Evolutionary conservation across 2,888 invertebrate species (phyloP).

Genomic region (Noctua comes): DNA sequence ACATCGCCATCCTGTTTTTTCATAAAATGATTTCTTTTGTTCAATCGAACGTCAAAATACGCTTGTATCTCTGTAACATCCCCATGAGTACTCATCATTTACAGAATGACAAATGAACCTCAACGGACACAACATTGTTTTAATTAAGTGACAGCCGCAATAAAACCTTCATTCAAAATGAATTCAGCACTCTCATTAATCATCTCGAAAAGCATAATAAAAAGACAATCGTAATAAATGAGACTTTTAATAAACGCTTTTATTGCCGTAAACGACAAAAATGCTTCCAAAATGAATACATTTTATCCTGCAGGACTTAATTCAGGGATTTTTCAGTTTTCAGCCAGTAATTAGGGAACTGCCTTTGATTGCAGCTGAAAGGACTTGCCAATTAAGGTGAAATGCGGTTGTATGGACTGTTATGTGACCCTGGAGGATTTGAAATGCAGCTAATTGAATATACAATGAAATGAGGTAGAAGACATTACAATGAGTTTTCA

Average conservation of each 20-base stretch:
- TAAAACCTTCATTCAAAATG: conserved; percentile 22
- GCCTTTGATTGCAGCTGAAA: conserved; percentile 50
- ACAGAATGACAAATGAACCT: conserved; percentile 19
- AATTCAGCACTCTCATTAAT: conserved; percentile 36
- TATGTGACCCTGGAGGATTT: conserved; percentile 42
- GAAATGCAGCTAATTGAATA: conserved; percentile 46
- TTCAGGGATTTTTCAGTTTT: conserved; percentile 48
- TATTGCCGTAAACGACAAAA: conserved; percentile 22
- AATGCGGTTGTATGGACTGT: conserved; percentile 44
- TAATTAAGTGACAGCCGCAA: conserved; percentile 25
- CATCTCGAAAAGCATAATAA: conserved; percentile 21
- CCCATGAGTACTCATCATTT: not conserved
- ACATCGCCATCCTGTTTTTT: not conserved
- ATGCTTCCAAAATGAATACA: conserved; percentile 33
- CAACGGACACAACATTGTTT: conserved; percentile 14
- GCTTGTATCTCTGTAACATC: not conserved
- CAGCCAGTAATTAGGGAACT: conserved; percentile 46
- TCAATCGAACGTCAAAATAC: not conserved
- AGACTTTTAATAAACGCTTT: conserved; percentile 36
- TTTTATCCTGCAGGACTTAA: conserved; percentile 30
- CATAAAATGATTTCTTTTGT: not conserved
- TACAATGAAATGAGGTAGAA: not conserved
- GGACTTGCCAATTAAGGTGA: conserved; percentile 61
- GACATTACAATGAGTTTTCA: not conserved
- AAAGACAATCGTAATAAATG: conserved; percentile 30